Base-by-base conservation (phyloP, 1,140 invertebrate species). In the Stegodyphus mimosarum region DNA sequence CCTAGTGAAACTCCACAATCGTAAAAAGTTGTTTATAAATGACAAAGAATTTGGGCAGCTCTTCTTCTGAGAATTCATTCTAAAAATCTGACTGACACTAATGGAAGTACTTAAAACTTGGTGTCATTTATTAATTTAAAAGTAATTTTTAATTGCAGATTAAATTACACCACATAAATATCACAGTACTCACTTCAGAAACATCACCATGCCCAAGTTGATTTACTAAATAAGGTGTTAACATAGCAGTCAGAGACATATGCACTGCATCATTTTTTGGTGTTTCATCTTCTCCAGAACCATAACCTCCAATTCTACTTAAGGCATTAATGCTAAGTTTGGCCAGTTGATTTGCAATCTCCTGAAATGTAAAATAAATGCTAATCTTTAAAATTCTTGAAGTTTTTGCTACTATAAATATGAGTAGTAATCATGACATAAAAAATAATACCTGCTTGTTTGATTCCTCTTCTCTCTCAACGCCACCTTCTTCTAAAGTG, bases 401-500 rank as follows among this genome's bases (percentile, higher is more conserved):
- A 60, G 5, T 5, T 60, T 2, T 5, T 60, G 55, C 9, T 33
- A 60, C 9, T 60, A 60, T 60, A 60, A 5, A 60, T 60, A 60
- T 10, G 55, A 60, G 2, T 5, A 60, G 55, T 10, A 60, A 10
- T 60, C 9, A 1, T 60, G 9, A 10, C 55, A 10, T 33, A 33
- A 33, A n/a, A 60, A 74, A 83, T 53, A 13, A 69, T 87, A 94
- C 94, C 92, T 95, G 95, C 90, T 95, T 93, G 90, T 98, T 99
- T 6, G 94, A 93, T 52, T 95, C 94, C 89, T 95, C 94, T 87
- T 92, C 94, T 83, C 94, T 92, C 89, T 97, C 95, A 15, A 99
- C 95, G 0, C 98, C 98, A 79, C 97, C 96, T 92, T 99, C 98
- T 81, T 99, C 96, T 81, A 99, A 91, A 0, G 99, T 99, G 90